These are phyloP conservation scores for Rhagonycha fulva DNA, from an alignment of 2,888 invertebrate genomes.

Conservation along the genomic window DNA sequence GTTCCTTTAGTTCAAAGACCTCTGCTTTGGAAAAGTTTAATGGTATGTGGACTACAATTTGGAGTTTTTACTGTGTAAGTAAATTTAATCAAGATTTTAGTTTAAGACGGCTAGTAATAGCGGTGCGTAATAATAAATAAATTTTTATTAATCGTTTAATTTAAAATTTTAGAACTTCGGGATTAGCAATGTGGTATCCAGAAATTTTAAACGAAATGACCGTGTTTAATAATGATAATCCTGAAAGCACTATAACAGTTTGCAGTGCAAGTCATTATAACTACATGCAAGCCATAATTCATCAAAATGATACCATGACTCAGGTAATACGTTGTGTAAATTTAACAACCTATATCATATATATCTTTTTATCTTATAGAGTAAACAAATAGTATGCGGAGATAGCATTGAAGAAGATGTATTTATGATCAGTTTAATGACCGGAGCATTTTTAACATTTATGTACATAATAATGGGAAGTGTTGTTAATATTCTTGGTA, in stretches of 20 bases:
- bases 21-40: constrained; percentile 47
- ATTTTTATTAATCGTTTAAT: background rate
- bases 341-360: background rate
- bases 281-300: constrained; percentile 16
- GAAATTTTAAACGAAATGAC: constrained; percentile 61
- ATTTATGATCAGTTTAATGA: constrained; percentile 45
- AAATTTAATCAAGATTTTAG: no score
- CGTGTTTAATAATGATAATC: constrained; percentile 38
- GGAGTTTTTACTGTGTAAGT: constrained; percentile 53
- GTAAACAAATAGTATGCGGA: constrained; percentile 36
- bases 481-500: constrained; percentile 59
- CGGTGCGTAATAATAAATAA: no score
- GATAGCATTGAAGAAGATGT: constrained; percentile 49
- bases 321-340: background rate
- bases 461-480: constrained; percentile 48
- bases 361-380: background rate
- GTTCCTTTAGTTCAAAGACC: constrained; percentile 47
- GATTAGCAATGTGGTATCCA: constrained; percentile 59
- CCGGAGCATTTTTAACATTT: constrained; percentile 44
- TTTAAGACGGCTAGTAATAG: no score
- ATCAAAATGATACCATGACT: background rate
- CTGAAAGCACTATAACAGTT: constrained; percentile 40
- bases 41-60: constrained; percentile 53
- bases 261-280: constrained; percentile 45
- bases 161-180: constrained; percentile 34